These are phyloP conservation scores for Abscondita cerata DNA, from an alignment of 2,888 invertebrate genomes.

Conservation along the genomic window DNA sequence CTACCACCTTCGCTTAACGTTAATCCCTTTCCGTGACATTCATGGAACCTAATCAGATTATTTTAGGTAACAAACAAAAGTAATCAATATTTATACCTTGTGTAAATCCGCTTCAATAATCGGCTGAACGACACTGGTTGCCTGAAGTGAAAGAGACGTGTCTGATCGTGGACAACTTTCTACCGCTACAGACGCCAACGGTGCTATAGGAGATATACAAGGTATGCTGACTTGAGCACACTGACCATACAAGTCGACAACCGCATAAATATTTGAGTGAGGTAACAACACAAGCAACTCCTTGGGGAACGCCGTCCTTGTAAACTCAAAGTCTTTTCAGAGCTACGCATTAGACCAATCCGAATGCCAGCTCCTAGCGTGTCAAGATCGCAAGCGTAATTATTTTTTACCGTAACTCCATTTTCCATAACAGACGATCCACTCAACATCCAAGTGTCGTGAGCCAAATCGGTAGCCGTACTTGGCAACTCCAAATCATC, in stretches of 20 bases:
- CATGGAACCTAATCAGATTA: constrained; percentile 61
- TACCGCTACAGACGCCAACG: constrained; percentile 52
- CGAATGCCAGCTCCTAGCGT: constrained; percentile 78
- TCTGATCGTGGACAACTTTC: constrained; percentile 53
- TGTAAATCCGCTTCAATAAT: constrained; percentile 54
- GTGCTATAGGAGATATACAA: constrained; percentile 53
- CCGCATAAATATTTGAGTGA: constrained; percentile 85
- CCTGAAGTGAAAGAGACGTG: constrained; percentile 56
- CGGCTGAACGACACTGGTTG: constrained; percentile 50
- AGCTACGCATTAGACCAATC: constrained; percentile 87
- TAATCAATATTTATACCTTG: constrained; percentile 35
- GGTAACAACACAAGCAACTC: constrained; percentile 82
- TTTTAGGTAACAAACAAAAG: too few species aligned
- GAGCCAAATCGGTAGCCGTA: constrained; percentile 90
- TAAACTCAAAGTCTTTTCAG: constrained; percentile 86
- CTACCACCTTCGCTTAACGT: constrained; percentile 71
- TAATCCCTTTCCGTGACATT: constrained; percentile 75
- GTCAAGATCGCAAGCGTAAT: constrained; percentile 87
- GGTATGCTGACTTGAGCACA: constrained; percentile 83
- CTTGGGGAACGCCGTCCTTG: constrained; percentile 86
- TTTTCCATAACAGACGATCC: constrained; percentile 93
- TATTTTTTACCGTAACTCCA: constrained; percentile 84
- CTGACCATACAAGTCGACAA: constrained; percentile 94
- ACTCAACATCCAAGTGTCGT: constrained; percentile 92
- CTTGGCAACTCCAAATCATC: constrained; percentile 88